These are phyloP conservation scores for Pagetopsis macropterus DNA, from an alignment of 2,797 vertebrate species.

Conservation along the genomic window DNA sequence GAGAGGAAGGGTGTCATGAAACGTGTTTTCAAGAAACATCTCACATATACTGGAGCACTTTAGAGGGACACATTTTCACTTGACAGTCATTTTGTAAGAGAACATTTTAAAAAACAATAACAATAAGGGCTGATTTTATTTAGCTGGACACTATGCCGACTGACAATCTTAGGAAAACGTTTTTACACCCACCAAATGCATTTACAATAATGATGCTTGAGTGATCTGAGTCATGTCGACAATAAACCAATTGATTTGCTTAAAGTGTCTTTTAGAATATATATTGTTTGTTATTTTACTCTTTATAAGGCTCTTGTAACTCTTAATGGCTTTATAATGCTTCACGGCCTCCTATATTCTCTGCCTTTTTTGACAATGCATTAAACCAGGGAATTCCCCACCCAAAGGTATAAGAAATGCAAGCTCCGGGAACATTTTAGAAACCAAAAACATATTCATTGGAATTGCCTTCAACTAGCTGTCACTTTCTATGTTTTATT, in stretches of 20 bases:
- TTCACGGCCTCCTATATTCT: too few species aligned
- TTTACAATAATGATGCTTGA: conserved; percentile 16
- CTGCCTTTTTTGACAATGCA: too few species aligned
- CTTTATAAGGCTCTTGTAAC: too few species aligned
- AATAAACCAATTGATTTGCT: conserved; percentile 17
- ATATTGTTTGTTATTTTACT: too few species aligned
- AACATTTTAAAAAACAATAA: conserved; percentile 23
- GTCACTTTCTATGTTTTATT: too few species aligned
- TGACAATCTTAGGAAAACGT: neutral
- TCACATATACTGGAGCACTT: conserved; percentile 25
- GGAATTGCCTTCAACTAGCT: too few species aligned
- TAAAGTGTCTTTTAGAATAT: too few species aligned
- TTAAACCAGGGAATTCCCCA: too few species aligned
- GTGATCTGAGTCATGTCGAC: conserved; percentile 1
- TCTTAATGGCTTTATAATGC: too few species aligned
- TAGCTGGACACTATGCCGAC: neutral
- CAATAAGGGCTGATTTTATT: conserved; percentile 11
- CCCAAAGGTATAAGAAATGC: too few species aligned
- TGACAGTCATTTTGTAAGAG: conserved; percentile 7
- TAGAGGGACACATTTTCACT: conserved; percentile 14
- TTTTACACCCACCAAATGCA: conserved; percentile 1
- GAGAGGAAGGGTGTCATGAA: conserved; percentile 44
- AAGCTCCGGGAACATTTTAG: too few species aligned
- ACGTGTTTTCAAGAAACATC: conserved; percentile 40
- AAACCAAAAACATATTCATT: too few species aligned